Evolutionary conservation across 53 echinoderm and acorn worm species (phyloP), one percentile per base, ranked within the genome.

Genomic region (Pentamera pediparva): DNA sequence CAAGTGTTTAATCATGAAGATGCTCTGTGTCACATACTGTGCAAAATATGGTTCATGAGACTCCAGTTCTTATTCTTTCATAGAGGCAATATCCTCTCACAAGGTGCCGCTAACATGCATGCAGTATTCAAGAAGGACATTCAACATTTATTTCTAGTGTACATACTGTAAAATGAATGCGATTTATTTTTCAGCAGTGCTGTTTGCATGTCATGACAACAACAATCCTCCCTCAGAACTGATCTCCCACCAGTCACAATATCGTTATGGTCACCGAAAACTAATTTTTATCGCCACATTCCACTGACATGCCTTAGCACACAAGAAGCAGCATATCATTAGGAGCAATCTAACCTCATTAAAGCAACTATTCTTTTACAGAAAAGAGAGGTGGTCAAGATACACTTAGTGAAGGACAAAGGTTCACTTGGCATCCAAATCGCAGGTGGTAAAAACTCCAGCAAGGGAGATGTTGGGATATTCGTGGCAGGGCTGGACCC

Each of bases 401-500:
- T 96, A 60, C 98, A 96, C 77, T 81, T 96, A 8, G 98, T 91
- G 3, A 96, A 96, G 70, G 91, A 82, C 69, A 88, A 89, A 74
- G 98, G 90, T 10, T 52, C 80, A 3, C 79, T 96, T 15, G 98
- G 98, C 25, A 83, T 96, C 45, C 91, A 96, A 83, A 96, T 96
- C 35, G 90, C 98, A 41, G 98, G 98, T 51, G 98, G 98, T 32
- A 88, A 86, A 65, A 91, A 91, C 1, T 96, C 98, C 28, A 88
- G 98, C 75, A 96, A 96, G 56, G 98, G 98, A 39, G 98, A 91
- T 65, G 84, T 96, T 35, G 98, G 91, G 4, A 91, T 96, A 56
- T 96, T 96, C 75, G 90, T 96, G 17, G 91, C 98, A 60, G 91
- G 88, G 34, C 77, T 96, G 35, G 98, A 96, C 61, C 61, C 79